Percentiles rank a stretch among this genome's conserved stretches.
These are phyloP conservation scores for Gopherus flavomarginatus DNA, from an alignment of 2,113 vertebrate species.

Conservation along the genomic window DNA sequence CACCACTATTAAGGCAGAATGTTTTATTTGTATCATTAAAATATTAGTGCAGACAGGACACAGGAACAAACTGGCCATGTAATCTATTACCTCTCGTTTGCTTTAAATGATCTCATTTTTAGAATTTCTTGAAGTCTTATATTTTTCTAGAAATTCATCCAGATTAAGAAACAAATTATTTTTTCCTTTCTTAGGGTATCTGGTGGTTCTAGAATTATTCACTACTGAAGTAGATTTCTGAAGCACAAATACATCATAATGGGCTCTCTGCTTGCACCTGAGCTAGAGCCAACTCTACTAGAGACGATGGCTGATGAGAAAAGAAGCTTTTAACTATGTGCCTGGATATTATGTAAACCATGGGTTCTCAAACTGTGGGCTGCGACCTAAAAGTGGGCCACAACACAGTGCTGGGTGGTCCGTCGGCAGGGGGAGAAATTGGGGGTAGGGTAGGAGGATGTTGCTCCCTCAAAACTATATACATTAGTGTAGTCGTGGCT, in stretches of 20 bases:
- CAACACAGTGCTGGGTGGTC: not conserved
- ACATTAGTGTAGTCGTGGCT: too few relatives aligned
- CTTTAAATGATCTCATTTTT: not conserved
- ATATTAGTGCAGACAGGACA: not conserved
- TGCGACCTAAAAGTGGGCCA: too few relatives aligned
- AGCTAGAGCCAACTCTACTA: not conserved
- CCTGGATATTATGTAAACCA: not conserved
- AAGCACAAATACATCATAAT: not conserved
- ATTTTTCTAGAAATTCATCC: not conserved
- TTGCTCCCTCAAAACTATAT: too few relatives aligned
- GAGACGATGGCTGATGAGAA: not conserved
- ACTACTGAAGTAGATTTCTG: not conserved
- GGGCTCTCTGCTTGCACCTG: not conserved
- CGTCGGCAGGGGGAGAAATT: too few relatives aligned
- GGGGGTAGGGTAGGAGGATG: too few relatives aligned
- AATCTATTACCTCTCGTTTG: not conserved
- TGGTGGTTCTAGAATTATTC: not conserved
- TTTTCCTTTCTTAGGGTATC: not conserved
- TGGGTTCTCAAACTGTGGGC: not conserved
- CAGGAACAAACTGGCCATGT: not conserved
- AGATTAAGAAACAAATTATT: not conserved
- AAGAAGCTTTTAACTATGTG: not conserved
- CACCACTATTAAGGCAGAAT: not conserved
- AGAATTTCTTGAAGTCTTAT: not conserved
- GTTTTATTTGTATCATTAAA: slow-evolving; percentile 53